phyloP scores from a whole-genome alignment of 2,888 invertebrate genomes.

The Lamellibrachia columna region DNA sequence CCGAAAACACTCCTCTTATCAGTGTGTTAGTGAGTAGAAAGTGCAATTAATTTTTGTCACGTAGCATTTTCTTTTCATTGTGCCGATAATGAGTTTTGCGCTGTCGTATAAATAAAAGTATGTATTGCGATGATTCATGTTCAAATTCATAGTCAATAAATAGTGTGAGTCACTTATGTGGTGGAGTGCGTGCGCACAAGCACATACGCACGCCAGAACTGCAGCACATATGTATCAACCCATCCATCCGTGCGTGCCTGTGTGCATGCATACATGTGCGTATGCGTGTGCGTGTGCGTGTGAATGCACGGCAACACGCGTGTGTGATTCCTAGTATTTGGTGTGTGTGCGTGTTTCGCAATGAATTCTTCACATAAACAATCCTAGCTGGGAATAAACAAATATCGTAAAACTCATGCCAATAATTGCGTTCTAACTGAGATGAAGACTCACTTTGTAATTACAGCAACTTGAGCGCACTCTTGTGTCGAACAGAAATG shows the following conservation, averaged over 20 bases:
- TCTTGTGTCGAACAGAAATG: not conserved
- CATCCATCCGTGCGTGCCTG: too few species aligned
- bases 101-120: not conserved
- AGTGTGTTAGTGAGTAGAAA: not conserved
- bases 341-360: not conserved
- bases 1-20: not conserved
- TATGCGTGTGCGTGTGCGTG: not conserved
- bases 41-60: not conserved
- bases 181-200: not conserved
- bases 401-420: not conserved
- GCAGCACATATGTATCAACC: not conserved
- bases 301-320: not conserved
- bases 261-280: not conserved
- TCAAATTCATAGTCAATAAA: not conserved
- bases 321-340: not conserved
- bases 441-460: not conserved
- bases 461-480: not conserved
- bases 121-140: not conserved
- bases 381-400: not conserved
- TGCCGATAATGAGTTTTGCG: not conserved
- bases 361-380: not conserved
- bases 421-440: not conserved
- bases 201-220: not conserved
- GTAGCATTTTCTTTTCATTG: not conserved
- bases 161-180: too few species aligned